phyloP scores from a whole-genome alignment of 2,888 invertebrate species.

The Yponomeuta plumbellus region DNA sequence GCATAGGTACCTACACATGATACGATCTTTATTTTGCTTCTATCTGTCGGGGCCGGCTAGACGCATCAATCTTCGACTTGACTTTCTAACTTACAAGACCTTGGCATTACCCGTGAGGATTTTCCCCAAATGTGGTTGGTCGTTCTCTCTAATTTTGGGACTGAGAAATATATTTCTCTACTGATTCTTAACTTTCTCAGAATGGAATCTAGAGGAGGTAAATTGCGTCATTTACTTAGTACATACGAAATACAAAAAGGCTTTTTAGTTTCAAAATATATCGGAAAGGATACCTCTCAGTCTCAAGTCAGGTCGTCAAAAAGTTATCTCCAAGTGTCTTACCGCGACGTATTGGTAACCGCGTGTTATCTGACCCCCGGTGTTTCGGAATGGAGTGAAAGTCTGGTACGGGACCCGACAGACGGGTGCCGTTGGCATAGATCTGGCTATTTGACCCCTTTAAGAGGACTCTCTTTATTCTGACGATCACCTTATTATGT shows the following conservation, averaged over 20 bases:
- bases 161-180: neutral
- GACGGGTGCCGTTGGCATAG: constrained; percentile 54
- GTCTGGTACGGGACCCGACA: constrained; percentile 46
- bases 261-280: no score
- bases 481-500: neutral
- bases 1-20: neutral
- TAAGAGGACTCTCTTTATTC: constrained; percentile 16
- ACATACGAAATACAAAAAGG: no score
- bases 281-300: no score
- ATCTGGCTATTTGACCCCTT: constrained; percentile 34
- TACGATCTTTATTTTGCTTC: neutral
- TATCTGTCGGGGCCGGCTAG: neutral
- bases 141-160: neutral
- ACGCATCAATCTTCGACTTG: neutral
- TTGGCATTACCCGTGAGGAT: neutral
- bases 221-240: no score
- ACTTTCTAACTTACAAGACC: neutral
- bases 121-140: neutral
- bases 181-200: no score
- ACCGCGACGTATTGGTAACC: constrained; percentile 12
- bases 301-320: neutral
- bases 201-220: no score
- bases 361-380: constrained; percentile 43
- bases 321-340: neutral
- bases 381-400: constrained; percentile 36